Base-by-base conservation (phyloP, 2,797 vertebrate species). In the Harpagifer antarcticus region DNA sequence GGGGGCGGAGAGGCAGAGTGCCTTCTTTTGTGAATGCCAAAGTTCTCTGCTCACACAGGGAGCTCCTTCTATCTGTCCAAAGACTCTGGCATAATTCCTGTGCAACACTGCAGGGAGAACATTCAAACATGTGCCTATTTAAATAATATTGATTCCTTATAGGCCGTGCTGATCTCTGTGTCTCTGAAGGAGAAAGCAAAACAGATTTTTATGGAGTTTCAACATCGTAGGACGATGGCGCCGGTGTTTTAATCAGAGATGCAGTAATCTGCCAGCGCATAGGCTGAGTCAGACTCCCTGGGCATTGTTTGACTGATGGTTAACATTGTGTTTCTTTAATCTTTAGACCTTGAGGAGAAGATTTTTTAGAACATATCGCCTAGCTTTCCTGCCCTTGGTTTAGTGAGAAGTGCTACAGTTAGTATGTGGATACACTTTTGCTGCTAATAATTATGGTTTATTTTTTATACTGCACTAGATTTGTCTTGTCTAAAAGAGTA, bases 191-290 rank as follows among this genome's bases (percentile, higher is more conserved):
- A 68, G 73, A 62, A 76, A 65, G 31, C 20, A 63, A 74, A 84
- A 80, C 37, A 66, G 68, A 72, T 74, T 86, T 70, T 68, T 58
- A 42, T 61, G 40, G 65, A 66, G 74, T 64, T 65, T 77, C 72
- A 80, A 72, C 68, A 73, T 56, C 68, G 78, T 50, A 50, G 72
- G 70, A 73, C 67, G n/a, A 78, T 15, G 64, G 56, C 2, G 62
- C 76, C 88, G 89, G 86, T 74, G 58, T 87, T n/a, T 88, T 20
- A 84, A 83, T 90, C 81, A 87, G 72, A 53, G 72, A 68, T 43
- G 50, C 65, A 68, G 54, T 16, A 50, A 78, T 84, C 56, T 82
- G 82, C 81, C 78, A 84, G 74, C 16, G 61, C 15, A 45, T 19
- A 58, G 50, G 40, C 31, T 68, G 19, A 49, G n/a, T 74, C 57